A percentile compares a stretch with the other conserved stretches of the same genome.
Evolutionary conservation across 2,888 invertebrate genomes (phyloP).

Genomic region (Microchrysa polita): DNA sequence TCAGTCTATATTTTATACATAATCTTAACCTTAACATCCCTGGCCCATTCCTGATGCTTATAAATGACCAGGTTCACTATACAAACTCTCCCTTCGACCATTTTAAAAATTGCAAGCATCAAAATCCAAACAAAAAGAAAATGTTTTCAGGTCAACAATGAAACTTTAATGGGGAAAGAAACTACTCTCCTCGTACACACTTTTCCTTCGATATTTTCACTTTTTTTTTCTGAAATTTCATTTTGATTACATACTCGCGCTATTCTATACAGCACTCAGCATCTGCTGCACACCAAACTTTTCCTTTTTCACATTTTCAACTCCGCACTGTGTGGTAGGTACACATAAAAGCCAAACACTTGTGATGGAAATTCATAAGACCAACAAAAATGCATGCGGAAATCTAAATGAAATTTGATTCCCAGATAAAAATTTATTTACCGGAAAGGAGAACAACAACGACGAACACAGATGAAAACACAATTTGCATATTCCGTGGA

Average conservation of each 20-base stretch:
- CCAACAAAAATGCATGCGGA: background rate
- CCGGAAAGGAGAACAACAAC: slow-evolving; percentile 30
- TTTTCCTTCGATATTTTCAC: slow-evolving; percentile 8
- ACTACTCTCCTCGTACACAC: background rate
- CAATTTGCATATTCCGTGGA: slow-evolving; percentile 36
- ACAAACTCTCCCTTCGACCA: background rate
- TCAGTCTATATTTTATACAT: too few species aligned
- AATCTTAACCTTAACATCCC: too few species aligned
- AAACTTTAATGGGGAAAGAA: slow-evolving; percentile 32
- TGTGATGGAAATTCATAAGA: too few species aligned
- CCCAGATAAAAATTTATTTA: slow-evolving; percentile 18
- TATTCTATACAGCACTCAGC: background rate
- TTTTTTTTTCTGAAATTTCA: background rate
- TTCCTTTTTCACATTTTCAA: too few species aligned
- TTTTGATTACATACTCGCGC: slow-evolving; percentile 4
- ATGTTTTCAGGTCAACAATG: slow-evolving; percentile 43
- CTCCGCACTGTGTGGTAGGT: too few species aligned
- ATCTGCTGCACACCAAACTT: background rate
- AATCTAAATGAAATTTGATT: slow-evolving; percentile 25
- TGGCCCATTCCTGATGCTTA: too few species aligned
- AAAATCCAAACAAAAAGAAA: slow-evolving; percentile 17
- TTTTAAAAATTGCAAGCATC: slow-evolving; percentile 20
- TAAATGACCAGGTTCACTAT: too few species aligned
- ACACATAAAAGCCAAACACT: background rate
- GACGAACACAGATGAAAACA: slow-evolving; percentile 19